Evolutionary conservation across 2,888 invertebrate species (phyloP).

Genomic region (Dorcus parallelipipedus): DNA sequence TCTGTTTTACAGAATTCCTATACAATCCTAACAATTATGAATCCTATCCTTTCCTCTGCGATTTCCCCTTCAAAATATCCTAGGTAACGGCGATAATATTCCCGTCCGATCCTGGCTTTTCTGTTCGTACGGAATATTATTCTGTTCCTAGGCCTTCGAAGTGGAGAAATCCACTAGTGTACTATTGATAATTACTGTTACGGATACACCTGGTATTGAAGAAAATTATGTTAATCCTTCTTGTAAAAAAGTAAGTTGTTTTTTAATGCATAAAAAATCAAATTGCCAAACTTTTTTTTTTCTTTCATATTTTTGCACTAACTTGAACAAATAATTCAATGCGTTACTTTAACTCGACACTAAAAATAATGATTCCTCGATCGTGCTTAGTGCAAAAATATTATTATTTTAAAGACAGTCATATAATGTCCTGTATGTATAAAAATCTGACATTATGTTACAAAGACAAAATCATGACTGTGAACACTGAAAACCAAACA

Average conservation of each 20-base stretch:
- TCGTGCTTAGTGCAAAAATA: too few relatives aligned
- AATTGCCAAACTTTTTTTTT: too few relatives aligned
- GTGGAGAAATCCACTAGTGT: constrained; percentile 1
- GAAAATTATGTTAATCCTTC: constrained; percentile 5
- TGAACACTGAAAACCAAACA: constrained; percentile 9
- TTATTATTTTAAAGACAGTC: too few relatives aligned
- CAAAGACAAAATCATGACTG: not conserved
- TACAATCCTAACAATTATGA: not conserved
- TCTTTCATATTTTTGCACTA: too few relatives aligned
- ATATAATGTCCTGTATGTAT: too few relatives aligned
- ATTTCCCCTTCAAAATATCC: constrained; percentile 5
- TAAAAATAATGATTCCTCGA: too few relatives aligned
- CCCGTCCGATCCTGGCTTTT: not conserved
- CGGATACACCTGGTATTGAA: constrained; percentile 4
- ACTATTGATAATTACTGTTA: not conserved
- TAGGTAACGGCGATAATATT: constrained; percentile 3
- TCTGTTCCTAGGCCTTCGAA: constrained; percentile 5
- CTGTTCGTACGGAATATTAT: constrained; percentile 4
- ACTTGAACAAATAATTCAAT: too few relatives aligned
- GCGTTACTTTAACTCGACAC: too few relatives aligned
- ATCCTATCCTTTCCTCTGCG: constrained; percentile 1
- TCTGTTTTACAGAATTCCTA: too few relatives aligned
- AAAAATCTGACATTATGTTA: too few relatives aligned
- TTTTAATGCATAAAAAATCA: too few relatives aligned
- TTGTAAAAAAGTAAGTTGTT: too few relatives aligned